These are phyloP conservation scores for Mirounga angustirostris DNA, from an alignment of 2,113 vertebrate genomes.

Conservation along the genomic window DNA sequence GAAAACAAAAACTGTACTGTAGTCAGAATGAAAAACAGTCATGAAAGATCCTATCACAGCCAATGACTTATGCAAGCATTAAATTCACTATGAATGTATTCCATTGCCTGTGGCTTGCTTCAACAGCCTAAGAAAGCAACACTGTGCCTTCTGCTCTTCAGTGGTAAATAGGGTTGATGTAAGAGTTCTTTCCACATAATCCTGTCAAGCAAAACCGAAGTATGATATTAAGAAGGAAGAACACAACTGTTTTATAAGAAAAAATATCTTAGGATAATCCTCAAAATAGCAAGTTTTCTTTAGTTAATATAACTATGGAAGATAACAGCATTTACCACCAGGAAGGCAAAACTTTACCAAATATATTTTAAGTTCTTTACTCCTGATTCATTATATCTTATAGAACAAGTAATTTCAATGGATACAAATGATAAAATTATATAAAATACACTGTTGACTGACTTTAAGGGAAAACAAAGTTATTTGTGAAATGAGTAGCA, in stretches of 20 bases:
- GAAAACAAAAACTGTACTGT: background rate
- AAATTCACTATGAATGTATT: background rate
- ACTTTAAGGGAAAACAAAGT: background rate
- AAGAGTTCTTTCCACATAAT: background rate
- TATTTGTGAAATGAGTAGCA: background rate
- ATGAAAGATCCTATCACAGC: background rate
- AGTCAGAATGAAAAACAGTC: background rate
- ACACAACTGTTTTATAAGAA: background rate
- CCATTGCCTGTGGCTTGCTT: background rate
- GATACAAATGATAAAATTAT: background rate
- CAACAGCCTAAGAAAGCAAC: background rate
- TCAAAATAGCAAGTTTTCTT: background rate
- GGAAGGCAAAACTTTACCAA: background rate
- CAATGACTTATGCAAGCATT: background rate
- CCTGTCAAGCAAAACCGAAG: conserved; percentile 41
- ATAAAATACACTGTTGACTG: background rate
- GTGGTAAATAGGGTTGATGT: background rate
- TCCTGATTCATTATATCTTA: background rate
- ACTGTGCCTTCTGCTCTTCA: background rate
- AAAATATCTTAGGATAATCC: background rate
- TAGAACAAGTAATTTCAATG: background rate
- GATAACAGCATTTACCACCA: background rate
- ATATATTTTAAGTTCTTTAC: background rate
- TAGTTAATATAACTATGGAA: background rate
- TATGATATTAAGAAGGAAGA: background rate